Evolutionary conservation across 2,797 vertebrate genomes (phyloP), one percentile per base, ranked within the genome.

Genomic region (Passerculus sandwichensis): DNA sequence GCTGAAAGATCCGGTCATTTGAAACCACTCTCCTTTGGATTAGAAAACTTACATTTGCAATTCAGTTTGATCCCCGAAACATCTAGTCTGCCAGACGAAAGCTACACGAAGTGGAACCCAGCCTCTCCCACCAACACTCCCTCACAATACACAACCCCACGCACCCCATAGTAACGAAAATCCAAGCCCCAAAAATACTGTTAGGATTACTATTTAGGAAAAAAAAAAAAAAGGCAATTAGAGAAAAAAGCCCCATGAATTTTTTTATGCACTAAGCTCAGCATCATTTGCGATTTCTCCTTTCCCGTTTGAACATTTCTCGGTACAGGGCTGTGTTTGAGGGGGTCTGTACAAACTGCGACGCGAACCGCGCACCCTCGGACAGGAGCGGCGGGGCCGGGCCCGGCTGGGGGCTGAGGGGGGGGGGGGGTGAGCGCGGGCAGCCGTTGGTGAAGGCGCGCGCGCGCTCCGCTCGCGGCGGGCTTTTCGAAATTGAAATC

Each of bases 281-380:
- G 13, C 0, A 0, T 9, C 5, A 16, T 1, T 22, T 15, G 20
- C 3, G 5, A 1, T 10, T 17, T 11, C 6, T 2, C 3, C 0
- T 16, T 61, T 32, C 2, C 5, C 1, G 13, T 20, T 17, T 3
- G 2, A 25, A 14, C 5, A 2, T 3, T 11, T 26, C 14, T 21
- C 2, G 3, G 3, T 11, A 4, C 8, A 16, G 2, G 0, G 5
- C 21, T 22, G 11, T 34, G 71, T 59, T 25, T 1, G 4, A 13
- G 15, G 6, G 0, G 15, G 6, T 1, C 4, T 14, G 6, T 10
- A 9, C 18, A 40, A 61, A 13, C 2, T 11, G 50, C 15, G 48
- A 5, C 7, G 11, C 11, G 14, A 5, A 20, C 44, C 44, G 44
- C 44, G 1, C 29, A 9, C 5, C 4, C 8, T 1, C 2, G 21